Percentiles rank a stretch among this genome's conserved stretches.
These are phyloP conservation scores for Phocoena phocoena DNA, from an alignment of 2,113 vertebrate species.

Conservation along the genomic window DNA sequence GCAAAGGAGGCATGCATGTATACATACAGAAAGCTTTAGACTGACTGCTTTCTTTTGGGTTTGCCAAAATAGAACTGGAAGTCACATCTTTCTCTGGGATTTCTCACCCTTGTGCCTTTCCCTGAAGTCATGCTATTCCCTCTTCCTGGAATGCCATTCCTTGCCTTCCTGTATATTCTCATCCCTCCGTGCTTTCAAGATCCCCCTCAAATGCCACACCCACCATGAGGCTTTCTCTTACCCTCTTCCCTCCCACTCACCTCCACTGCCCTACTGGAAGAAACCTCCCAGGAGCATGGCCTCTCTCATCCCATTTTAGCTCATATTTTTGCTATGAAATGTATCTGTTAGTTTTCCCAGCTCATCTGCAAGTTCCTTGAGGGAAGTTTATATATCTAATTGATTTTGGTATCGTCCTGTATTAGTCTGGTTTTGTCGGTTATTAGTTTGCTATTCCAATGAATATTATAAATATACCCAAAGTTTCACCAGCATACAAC, in stretches of 20 bases:
- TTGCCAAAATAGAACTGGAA: background rate
- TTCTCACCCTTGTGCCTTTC: background rate
- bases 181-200: background rate
- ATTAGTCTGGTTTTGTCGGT: background rate
- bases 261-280: background rate
- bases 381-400: background rate
- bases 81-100: background rate
- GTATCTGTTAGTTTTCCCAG: background rate
- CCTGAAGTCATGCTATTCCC: background rate
- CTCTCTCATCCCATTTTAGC: background rate
- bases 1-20: background rate
- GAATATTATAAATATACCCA: background rate
- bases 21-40: background rate
- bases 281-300: background rate
- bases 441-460: background rate
- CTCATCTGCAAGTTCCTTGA: background rate
- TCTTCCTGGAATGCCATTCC: background rate
- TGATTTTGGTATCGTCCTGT: background rate
- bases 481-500: background rate
- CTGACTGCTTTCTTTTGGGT: background rate
- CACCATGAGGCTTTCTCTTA: background rate
- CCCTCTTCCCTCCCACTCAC: accelerated
- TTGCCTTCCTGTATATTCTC: background rate
- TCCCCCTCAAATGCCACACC: background rate
- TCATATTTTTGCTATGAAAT: background rate